Base-by-base conservation (phyloP, 92 coral and sea anemone species). In the Epizoanthus stellaris region DNA sequence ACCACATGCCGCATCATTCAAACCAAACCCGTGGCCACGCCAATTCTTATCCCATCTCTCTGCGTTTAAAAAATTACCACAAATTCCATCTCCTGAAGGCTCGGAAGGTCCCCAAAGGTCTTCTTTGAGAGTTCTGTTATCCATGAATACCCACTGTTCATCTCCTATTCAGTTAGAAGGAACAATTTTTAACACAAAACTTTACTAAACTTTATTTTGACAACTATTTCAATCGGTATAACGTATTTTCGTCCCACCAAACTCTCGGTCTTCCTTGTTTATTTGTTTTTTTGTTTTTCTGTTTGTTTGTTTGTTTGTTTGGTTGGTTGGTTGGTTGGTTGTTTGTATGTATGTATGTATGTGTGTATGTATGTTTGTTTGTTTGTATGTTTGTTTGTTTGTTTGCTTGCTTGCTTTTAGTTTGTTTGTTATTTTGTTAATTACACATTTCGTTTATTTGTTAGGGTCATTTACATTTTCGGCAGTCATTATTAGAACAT, bases 1-100 rank as follows among this genome's bases (percentile, higher is more conserved):
- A n/a, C 36, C 80, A 34, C 80, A 75, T n/a, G 80, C 21, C 38
- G 80, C 80, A 13, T 75, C 80, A 56, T 75, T 75, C 80, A 62
- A 54, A 21, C 80, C 64, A 43, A 75, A 75, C 4, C 80, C 80
- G 43, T 53, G 58, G 38, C 80, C 80, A 10, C 64, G 11, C 80
- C 80, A 75, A 12, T 62, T 19, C 12, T 75, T 64, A 23, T 75
- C 80, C 80, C 80, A 75, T 16, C 80, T 62, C 63, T 75, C 80
- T 12, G 80, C 80, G 39, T 62, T 64, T 34, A 75, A 64, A 75
- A 75, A 75, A 13, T 62, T 53, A 25, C 64, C 56, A n/a, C 80
- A 75, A 17, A 25, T 56, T 17, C 80, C 80, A 56, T 75, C 80
- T 34, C 80, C 80, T 45, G 80, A 75, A 17, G 80, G 80, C 25